Base-by-base conservation (phyloP, 2,113 vertebrate genomes). In the Coregonus clupeaformis region DNA sequence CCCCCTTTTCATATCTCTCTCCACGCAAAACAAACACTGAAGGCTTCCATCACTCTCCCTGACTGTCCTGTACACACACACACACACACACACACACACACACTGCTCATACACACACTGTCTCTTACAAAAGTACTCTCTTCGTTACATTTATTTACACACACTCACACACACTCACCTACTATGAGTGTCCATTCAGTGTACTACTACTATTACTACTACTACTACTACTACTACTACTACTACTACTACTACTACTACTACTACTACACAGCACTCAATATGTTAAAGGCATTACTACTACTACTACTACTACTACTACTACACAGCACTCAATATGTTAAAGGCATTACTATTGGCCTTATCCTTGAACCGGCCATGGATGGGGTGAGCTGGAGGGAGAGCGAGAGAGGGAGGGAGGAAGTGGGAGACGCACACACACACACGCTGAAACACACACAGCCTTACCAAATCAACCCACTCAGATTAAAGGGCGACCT, bases 261-360 rank as follows among this genome's bases (percentile, higher is more conserved):
- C 55, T 57, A n/a, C 57, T 9, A 6, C 45, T 27, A 27, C 27
- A 6, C 45, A 71, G 72, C 67, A 16, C 74, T 71, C 68, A 69
- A 74, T 70, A 82, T 87, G 87, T 77, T 83, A 85, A 87, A 91
- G 69, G 72, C 81, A 91, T 90, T 88, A 84, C 74, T 68, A 63
- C n/a, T n/a, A n/a, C n/a, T n/a, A n/a, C n/a, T 47, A 47, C 16
- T 55, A 3, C 57, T 59, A 57, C 55, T 57, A n/a, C 57, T 9
- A 6, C 45, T 27, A 27, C 27, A 78, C 73, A 71, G 72, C 67
- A 16, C 74, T 71, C 68, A 69, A 74, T 70, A 82, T 87, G 87
- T 77, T 83, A 85, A 87, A 91, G 69, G 72, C 81, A 91, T 90
- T 88, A 84, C 74, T 68, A 63, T 65, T 66, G 52, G 69, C 80